Evolutionary conservation across 2,113 vertebrate genomes (phyloP).

Genomic region (Chloropsis hardwickii): DNA sequence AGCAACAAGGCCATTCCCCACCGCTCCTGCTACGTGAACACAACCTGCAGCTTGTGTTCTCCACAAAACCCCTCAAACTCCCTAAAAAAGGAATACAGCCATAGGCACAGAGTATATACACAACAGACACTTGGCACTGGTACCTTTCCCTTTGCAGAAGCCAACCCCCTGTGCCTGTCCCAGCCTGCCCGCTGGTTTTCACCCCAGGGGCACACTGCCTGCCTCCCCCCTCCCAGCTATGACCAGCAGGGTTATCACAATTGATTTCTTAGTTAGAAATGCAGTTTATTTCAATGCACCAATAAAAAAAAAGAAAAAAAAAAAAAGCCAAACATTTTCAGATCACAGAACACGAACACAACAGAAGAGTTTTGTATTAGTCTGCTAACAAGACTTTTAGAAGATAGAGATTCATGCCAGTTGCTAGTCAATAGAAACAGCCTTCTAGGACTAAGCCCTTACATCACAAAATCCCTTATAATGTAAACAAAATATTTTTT

Average conservation of each 20-base stretch:
- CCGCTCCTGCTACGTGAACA: not conserved
- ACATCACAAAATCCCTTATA: slow-evolving; percentile 78
- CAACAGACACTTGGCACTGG: not conserved
- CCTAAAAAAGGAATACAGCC: not conserved
- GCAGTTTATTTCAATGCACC: slow-evolving; percentile 76
- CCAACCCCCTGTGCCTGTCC: rapidly evolving
- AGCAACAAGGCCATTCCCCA: not conserved
- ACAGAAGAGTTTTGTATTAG: slow-evolving; percentile 67
- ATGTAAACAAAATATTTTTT: slow-evolving; percentile 82
- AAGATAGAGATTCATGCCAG: slow-evolving; percentile 66
- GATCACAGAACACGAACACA: slow-evolving; percentile 75
- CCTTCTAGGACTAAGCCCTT: slow-evolving; percentile 68
- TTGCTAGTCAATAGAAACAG: slow-evolving; percentile 70
- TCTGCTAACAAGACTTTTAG: slow-evolving; percentile 68
- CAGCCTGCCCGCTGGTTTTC: not conserved
- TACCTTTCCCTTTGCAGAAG: too few species aligned
- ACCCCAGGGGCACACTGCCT: rapidly evolving
- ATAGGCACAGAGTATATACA: rapidly evolving
- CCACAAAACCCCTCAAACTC: not conserved
- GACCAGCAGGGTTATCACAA: slow-evolving; percentile 51
- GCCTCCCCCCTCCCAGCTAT: not conserved
- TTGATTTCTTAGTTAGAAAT: slow-evolving; percentile 72
- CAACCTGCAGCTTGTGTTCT: not conserved
- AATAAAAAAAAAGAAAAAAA: slow-evolving; percentile 72
- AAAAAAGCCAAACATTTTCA: slow-evolving; percentile 52